phyloP scores from a whole-genome alignment of 2,113 vertebrate species.

The Stigmatopora argus region DNA sequence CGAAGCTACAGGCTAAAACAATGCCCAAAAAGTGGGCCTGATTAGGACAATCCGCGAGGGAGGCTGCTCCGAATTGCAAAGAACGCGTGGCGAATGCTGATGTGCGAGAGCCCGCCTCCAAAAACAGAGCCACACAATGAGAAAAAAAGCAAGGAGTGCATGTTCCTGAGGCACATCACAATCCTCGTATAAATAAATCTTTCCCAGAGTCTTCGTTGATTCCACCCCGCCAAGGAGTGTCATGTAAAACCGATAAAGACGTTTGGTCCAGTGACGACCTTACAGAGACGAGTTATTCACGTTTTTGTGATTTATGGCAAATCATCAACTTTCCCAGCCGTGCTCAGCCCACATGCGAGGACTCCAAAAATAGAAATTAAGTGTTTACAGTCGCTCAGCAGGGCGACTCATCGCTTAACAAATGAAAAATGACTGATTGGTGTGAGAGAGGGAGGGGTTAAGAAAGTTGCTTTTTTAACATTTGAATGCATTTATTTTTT shows the following conservation, averaged over 20 bases:
- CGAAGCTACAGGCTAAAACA: conserved; percentile 64
- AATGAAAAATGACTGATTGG: no score
- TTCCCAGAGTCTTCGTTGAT: not conserved
- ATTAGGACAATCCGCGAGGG: conserved; percentile 53
- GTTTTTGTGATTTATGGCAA: not conserved
- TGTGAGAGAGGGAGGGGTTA: no score
- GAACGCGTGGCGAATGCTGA: conserved; percentile 32
- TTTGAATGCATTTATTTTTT: no score
- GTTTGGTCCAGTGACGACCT: not conserved
- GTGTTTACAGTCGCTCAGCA: no score
- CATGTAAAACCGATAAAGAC: not conserved
- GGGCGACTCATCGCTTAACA: no score
- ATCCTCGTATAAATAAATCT: not conserved
- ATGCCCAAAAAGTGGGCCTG: conserved; percentile 53
- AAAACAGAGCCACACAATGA: not conserved
- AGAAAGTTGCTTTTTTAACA: no score
- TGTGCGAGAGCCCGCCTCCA: conserved; percentile 20
- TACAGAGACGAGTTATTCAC: not conserved
- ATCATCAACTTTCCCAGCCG: no score
- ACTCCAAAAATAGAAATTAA: no score
- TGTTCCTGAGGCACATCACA: no score
- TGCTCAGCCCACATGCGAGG: no score
- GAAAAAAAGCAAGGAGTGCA: not conserved
- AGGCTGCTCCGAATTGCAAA: conserved; percentile 60
- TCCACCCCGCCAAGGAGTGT: not conserved